Evolutionary conservation across 2,113 vertebrate species (phyloP).

Genomic region (Phalacrocorax carbo): DNA sequence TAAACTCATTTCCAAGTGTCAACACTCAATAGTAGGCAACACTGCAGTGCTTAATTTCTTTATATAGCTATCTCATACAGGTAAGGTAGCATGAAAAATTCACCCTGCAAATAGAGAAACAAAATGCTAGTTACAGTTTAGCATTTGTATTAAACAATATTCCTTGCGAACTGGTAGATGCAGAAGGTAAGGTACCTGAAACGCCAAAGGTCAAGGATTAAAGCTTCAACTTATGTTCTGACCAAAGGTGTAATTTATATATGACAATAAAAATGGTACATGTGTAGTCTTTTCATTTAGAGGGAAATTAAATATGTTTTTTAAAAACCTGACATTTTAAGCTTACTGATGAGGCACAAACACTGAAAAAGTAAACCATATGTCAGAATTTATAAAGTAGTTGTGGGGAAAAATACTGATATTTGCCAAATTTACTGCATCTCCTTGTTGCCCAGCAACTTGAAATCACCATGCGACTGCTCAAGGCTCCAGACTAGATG

Average conservation of each 20-base stretch:
- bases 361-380: not conserved
- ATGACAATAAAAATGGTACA: not conserved
- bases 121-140: not conserved
- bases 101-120: not conserved
- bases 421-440: not conserved
- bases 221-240: not conserved
- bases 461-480: not conserved
- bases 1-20: not conserved
- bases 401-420: not conserved
- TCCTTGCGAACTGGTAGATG: not conserved
- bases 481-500: not conserved
- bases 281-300: not conserved
- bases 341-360: not conserved
- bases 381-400: not conserved
- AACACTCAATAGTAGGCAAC: not conserved
- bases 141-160: not conserved
- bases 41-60: not conserved
- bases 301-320: not conserved
- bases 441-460: conserved; percentile 5
- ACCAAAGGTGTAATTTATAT: not conserved
- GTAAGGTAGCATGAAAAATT: not conserved
- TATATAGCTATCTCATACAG: not conserved
- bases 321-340: not conserved
- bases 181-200: not conserved
- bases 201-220: not conserved